Evolutionary conservation across 1,140 invertebrate species (phyloP).

Genomic region (Grapholita molesta): DNA sequence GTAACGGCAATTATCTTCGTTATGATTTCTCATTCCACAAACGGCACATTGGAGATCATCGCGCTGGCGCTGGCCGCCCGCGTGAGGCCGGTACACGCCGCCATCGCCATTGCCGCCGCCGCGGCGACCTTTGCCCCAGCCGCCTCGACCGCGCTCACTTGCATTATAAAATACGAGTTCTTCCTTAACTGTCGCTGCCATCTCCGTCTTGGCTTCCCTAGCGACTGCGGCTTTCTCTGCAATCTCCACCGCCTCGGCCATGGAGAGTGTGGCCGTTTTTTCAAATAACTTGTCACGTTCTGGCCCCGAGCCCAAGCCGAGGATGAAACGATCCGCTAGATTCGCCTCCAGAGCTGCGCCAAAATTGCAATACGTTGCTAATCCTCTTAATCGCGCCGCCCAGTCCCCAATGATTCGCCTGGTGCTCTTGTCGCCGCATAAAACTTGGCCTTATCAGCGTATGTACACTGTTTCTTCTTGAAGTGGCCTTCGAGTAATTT

Average conservation of each 20-base stretch:
- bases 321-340: slow-evolving; percentile 20
- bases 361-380: slow-evolving; percentile 19
- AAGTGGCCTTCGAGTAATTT: slow-evolving; percentile 21
- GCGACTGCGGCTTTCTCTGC: slow-evolving; percentile 12
- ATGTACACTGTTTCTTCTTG: slow-evolving; percentile 19
- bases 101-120: neutral
- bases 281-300: slow-evolving; percentile 21
- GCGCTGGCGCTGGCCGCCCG: neutral
- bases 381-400: slow-evolving; percentile 22
- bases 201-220: neutral
- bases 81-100: neutral
- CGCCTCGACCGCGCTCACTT: neutral
- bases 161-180: neutral
- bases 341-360: slow-evolving; percentile 19
- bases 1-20: neutral
- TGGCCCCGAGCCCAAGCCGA: slow-evolving; percentile 19
- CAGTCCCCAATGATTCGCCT: slow-evolving; percentile 23
- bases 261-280: neutral
- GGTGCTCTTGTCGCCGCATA: slow-evolving; percentile 11
- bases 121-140: neutral
- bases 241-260: neutral
- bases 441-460: slow-evolving; percentile 22
- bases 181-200: neutral
- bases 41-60: neutral
- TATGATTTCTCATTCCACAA: neutral